These are phyloP conservation scores for Copsychus sechellarum DNA, from an alignment of 2,113 vertebrate species.

Conservation along the genomic window DNA sequence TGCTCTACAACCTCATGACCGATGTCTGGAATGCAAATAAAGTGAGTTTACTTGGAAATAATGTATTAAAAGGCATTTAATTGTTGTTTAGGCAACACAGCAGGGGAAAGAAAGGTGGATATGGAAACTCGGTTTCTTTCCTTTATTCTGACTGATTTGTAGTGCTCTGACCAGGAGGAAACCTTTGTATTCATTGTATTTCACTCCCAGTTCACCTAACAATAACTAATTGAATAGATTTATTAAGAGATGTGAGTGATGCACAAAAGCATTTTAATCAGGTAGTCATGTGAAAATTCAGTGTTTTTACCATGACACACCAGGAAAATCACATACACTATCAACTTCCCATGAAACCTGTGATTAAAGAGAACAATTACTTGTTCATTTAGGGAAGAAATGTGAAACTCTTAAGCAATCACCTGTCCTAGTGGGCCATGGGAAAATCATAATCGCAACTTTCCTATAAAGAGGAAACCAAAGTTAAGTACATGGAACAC, in stretches of 20 bases:
- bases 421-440: background rate
- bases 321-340: slow-evolving; percentile 9
- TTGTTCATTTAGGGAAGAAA: background rate
- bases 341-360: background rate
- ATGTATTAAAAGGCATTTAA: background rate
- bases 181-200: background rate
- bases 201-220: background rate
- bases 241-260: slow-evolving; percentile 26
- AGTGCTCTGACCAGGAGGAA: background rate
- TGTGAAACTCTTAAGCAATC: slow-evolving; percentile 10
- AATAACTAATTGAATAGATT: slow-evolving; percentile 12
- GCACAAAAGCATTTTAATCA: background rate
- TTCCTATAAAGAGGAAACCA: background rate
- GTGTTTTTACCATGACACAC: background rate
- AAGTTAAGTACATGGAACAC: background rate
- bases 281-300: slow-evolving; percentile 16
- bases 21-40: background rate
- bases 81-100: background rate
- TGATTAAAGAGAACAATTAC: slow-evolving; percentile 2
- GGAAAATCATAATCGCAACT: background rate
- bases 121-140: background rate
- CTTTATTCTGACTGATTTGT: background rate
- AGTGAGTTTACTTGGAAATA: background rate
- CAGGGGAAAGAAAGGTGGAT: background rate
- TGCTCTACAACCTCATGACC: background rate